Conservation (phyloP, 2,797 vertebrate species). For the Discoglossus pictus region DNA sequence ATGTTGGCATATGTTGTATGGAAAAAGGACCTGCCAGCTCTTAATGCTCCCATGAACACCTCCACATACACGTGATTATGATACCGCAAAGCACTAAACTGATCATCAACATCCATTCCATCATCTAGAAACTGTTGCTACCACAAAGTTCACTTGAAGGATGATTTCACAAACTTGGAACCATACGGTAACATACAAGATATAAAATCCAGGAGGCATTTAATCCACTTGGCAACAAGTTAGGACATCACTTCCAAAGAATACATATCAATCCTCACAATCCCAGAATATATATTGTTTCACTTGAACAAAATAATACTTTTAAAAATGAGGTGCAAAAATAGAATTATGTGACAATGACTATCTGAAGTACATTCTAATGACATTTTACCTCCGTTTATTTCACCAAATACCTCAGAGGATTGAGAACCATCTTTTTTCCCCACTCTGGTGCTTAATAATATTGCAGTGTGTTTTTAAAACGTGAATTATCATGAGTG, state of each 20-base stretch:
- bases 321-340: conserved; percentile 41
- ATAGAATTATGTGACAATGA: not conserved
- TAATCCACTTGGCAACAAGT: conserved; percentile 44
- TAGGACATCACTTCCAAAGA: conserved; percentile 27
- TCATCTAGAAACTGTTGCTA: conserved; percentile 52
- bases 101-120: conserved; percentile 40
- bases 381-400: not conserved
- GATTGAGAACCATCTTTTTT: not conserved
- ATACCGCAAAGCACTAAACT: conserved; percentile 43
- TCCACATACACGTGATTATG: conserved; percentile 35
- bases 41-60: conserved; percentile 46
- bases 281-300: conserved; percentile 38
- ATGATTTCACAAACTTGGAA: conserved; percentile 52
- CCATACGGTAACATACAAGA: conserved; percentile 38
- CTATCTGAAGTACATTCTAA: conserved; percentile 12
- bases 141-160: conserved; percentile 46
- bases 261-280: conserved; percentile 37
- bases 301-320: conserved; percentile 30
- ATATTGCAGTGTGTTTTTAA: not conserved
- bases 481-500: not conserved
- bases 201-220: conserved; percentile 50
- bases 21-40: conserved; percentile 39
- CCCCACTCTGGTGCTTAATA: no score
- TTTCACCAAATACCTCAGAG: conserved; percentile 2
- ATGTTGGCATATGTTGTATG: conserved; percentile 24